These are phyloP conservation scores for Rhynchomys soricoides DNA, from an alignment of 2,113 vertebrate genomes.

Conservation along the genomic window DNA sequence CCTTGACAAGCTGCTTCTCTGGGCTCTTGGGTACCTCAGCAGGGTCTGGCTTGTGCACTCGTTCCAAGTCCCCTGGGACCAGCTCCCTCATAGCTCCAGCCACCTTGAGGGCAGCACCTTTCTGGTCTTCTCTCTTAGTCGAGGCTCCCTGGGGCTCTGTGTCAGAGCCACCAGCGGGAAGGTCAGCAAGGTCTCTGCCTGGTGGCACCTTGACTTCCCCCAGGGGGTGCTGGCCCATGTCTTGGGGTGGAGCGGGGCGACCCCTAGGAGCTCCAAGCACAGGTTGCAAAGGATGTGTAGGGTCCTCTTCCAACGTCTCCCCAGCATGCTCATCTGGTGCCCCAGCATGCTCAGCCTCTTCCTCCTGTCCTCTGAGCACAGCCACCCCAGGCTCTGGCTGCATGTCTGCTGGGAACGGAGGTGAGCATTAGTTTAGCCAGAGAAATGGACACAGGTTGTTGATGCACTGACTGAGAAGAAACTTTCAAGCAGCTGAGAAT, in stretches of 20 bases:
- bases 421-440: accelerated
- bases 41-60: neutral
- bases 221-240: neutral
- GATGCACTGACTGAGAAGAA: accelerated
- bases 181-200: neutral
- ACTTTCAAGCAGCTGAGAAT: neutral
- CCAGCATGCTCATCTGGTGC: neutral
- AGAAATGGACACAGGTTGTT: no score
- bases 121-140: constrained; percentile 43
- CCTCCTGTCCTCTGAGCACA: constrained; percentile 72
- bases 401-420: constrained; percentile 57
- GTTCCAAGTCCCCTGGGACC: neutral
- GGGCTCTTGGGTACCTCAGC: neutral
- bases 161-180: neutral
- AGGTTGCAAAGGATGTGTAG: constrained; percentile 4
- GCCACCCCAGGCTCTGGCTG: constrained; percentile 58
- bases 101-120: neutral
- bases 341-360: neutral
- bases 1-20: neutral
- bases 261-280: neutral
- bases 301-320: accelerated
- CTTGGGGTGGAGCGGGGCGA: accelerated
- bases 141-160: constrained; percentile 10
- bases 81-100: neutral
- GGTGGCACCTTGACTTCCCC: constrained; percentile 12